Conservation (phyloP, 2,888 invertebrate species). For the Parnassius apollo region DNA sequence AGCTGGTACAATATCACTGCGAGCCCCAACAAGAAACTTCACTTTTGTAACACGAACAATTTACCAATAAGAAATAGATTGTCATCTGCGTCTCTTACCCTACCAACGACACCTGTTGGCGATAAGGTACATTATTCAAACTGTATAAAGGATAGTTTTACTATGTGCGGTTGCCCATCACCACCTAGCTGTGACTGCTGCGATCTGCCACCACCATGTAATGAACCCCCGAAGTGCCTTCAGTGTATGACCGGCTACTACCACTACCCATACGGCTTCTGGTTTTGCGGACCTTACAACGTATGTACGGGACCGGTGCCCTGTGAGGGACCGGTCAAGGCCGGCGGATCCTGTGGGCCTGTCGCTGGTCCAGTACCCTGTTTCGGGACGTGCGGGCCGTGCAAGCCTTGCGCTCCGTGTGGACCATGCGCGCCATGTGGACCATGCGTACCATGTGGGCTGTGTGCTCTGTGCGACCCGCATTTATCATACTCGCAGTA, state of each 20-base stretch:
- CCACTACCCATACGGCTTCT: constrained; percentile 65
- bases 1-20: not conserved
- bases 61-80: too few relatives aligned
- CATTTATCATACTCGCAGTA: constrained; percentile 33
- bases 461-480: constrained; percentile 32
- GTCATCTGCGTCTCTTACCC: too few relatives aligned
- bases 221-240: constrained; percentile 51
- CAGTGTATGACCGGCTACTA: constrained; percentile 67
- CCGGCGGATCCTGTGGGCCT: constrained; percentile 35
- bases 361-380: constrained; percentile 27
- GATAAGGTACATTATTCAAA: not conserved
- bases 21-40: not conserved
- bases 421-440: constrained; percentile 37
- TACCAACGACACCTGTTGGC: too few relatives aligned
- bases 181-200: constrained; percentile 30
- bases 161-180: constrained; percentile 1
- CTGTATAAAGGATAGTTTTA: not conserved
- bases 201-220: constrained; percentile 55
- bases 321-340: constrained; percentile 33
- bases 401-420: constrained; percentile 36
- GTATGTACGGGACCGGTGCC: constrained; percentile 39
- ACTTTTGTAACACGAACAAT: too few relatives aligned
- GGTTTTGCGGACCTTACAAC: constrained; percentile 69
- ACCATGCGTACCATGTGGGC: constrained; percentile 32
- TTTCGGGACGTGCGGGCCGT: constrained; percentile 31